Percentiles rank a stretch among this genome's conserved stretches.
Conservation (phyloP, 2,797 vertebrate genomes). For the Mareca strepera region DNA sequence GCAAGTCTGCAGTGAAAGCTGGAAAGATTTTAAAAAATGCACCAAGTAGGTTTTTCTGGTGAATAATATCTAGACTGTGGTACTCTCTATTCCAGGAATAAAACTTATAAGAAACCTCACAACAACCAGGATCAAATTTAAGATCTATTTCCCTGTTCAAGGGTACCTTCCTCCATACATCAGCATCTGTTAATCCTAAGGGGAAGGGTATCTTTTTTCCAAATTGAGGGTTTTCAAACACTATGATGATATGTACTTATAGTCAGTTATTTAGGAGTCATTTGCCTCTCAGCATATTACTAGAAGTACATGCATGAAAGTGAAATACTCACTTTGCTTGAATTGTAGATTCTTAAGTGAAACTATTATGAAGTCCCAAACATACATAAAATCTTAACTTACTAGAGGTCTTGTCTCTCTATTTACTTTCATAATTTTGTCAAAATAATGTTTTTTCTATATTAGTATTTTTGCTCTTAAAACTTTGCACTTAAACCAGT, state of each 20-base stretch:
- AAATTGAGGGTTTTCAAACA: neutral
- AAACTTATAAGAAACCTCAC: neutral
- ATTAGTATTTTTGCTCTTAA: neutral
- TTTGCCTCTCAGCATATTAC: neutral
- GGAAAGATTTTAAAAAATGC: neutral
- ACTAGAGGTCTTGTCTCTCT: neutral
- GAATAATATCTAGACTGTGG: neutral
- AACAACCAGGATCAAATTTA: neutral
- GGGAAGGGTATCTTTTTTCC: neutral
- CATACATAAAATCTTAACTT: neutral
- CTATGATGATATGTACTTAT: neutral
- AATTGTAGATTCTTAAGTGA: neutral
- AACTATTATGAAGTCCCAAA: neutral
- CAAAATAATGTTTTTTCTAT: neutral
- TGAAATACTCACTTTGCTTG: neutral
- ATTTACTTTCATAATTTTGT: neutral
- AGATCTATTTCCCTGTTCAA: neutral
- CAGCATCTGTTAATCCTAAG: neutral
- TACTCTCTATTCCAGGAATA: neutral
- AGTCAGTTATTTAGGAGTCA: neutral
- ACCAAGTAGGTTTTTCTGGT: neutral
- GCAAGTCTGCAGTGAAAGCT: fast-evolving
- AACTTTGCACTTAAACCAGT: neutral
- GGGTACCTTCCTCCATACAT: neutral
- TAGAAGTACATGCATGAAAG: neutral